Evolutionary conservation across 2,888 invertebrate species (phyloP), one percentile per base, ranked within the genome.

Genomic region (Cerceris rybyensis): DNA sequence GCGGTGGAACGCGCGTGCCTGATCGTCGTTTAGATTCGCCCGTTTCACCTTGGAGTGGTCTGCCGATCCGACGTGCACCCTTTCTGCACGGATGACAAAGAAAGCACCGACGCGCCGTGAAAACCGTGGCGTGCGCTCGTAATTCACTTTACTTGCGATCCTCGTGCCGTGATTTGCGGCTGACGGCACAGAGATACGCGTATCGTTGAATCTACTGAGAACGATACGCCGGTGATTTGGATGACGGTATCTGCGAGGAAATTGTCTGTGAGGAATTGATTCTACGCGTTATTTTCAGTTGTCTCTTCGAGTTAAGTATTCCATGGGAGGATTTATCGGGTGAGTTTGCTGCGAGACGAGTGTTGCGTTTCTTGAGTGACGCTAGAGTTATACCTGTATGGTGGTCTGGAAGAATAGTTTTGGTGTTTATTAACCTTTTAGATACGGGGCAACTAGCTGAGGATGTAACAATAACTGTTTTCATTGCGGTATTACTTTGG

Each of bases 1-100:
- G 63, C 64, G 68, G 70, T 70, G 85, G 85, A 85, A 85, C 85
- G 85, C 85, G 81, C 86, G 81, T 85, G 86, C 85, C 85, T 82
- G 81, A 81, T 85, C 79, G 85, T 85, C 84, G 75, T 85, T 85
- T 85, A 83, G 83, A 85, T 83, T 71, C 71, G 75, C 67, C 78
- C 72, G 68, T 69, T 82, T 60, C 72, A 58, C 71, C 65, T 64
- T 54, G 67, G 69, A 73, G 58, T 61, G 42, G 68, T 61, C 46
- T 17, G 66, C 54, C 67, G 63, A 5, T 16, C 57, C 17, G 28
- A 28, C 66, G 60, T 42, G 71, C 70, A 8, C 73, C 79, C 68
- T 81, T 85, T 83, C 81, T 78, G 75, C 70, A 65, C 78, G 66
- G 77, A 81, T 72, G 75, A 83, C 85, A 85, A 85, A 85, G 79